Conservation (phyloP, 1,140 invertebrate species). For the Leptopilina clavipes region DNA sequence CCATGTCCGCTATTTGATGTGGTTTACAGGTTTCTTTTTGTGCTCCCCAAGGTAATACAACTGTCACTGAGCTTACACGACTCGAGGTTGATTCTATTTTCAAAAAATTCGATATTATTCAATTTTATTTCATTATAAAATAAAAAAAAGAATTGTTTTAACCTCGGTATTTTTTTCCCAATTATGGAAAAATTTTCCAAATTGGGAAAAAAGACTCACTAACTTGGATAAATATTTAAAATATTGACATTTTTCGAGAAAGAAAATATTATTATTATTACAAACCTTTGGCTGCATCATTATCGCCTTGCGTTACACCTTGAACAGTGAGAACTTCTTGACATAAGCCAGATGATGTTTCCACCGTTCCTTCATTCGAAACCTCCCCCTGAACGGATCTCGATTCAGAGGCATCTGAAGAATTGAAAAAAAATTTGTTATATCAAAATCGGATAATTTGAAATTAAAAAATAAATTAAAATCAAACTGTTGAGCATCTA, state of each 20-base stretch:
- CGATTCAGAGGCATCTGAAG: conserved; percentile 64
- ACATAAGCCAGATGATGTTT: conserved; percentile 59
- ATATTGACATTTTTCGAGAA: neutral
- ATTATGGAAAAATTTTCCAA: too few species aligned
- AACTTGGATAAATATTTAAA: too few species aligned
- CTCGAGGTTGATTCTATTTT: conserved; percentile 69
- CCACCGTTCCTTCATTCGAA: conserved; percentile 60
- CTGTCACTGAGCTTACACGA: conserved; percentile 70
- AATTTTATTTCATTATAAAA: too few species aligned
- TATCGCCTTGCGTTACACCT: conserved; percentile 66
- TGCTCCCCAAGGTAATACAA: conserved; percentile 86
- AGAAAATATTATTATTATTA: conserved; percentile 21
- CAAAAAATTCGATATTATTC: conserved; percentile 2
- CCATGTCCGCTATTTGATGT: conserved; percentile 78
- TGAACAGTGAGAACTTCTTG: conserved; percentile 66
- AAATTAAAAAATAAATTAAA: neutral
- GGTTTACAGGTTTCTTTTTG: conserved; percentile 83
- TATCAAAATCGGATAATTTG: neutral
- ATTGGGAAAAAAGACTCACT: too few species aligned
- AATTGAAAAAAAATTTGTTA: conserved; percentile 28
- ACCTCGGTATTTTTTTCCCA: too few species aligned
- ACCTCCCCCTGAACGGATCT: conserved; percentile 64
- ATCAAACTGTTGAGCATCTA: conserved; percentile 16
- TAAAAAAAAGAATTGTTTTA: too few species aligned
- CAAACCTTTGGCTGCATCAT: conserved; percentile 71